A percentile compares a stretch with the other conserved stretches of the same genome.
These are phyloP conservation scores for Corythornis leucogaster DNA, from an alignment of 2,797 vertebrate genomes.

Conservation along the genomic window DNA sequence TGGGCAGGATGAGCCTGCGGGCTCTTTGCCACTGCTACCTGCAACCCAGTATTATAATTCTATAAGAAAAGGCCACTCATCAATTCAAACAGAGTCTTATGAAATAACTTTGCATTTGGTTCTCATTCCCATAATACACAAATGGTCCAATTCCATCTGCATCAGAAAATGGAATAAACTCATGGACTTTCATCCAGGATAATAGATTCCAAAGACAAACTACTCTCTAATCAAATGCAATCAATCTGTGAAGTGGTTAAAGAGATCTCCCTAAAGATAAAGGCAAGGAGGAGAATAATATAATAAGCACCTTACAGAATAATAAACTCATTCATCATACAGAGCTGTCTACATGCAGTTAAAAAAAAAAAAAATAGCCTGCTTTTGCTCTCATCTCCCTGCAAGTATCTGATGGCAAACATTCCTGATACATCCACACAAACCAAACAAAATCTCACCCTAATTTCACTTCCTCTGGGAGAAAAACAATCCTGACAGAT, in stretches of 20 bases:
- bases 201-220: conserved; percentile 28
- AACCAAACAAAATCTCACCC: not conserved
- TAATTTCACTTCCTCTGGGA: conserved; percentile 11
- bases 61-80: not conserved
- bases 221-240: conserved; percentile 47
- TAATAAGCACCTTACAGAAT: conserved; percentile 50
- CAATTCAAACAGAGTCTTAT: not conserved
- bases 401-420: conserved; percentile 1
- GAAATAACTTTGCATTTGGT: not conserved
- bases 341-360: not conserved
- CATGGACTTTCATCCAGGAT: not conserved
- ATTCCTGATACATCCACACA: not conserved
- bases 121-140: not conserved
- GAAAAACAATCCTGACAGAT: conserved; percentile 12
- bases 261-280: conserved; percentile 42
- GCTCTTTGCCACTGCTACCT: not conserved
- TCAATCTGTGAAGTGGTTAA: conserved; percentile 55
- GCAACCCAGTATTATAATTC: not conserved
- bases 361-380: not conserved
- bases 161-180: not conserved
- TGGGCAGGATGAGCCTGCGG: not conserved
- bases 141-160: not conserved
- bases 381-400: conserved; percentile 6
- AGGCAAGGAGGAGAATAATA: conserved; percentile 17
- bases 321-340: conserved; percentile 58